Evolutionary conservation across 1,140 invertebrate species (phyloP).

Genomic region (Eriocheir sinensis): DNA sequence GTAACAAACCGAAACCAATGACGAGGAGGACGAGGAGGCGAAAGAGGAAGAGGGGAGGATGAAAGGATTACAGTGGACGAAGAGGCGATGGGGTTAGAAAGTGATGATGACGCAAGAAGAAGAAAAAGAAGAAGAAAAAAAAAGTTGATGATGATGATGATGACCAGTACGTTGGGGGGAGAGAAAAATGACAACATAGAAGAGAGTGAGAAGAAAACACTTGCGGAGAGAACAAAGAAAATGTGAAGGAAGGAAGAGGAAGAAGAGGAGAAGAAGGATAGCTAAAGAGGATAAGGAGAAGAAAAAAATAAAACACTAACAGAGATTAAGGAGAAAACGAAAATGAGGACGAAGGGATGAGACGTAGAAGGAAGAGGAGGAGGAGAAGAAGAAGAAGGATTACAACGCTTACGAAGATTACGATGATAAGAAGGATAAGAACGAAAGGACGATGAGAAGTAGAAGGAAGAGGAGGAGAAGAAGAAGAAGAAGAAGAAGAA

Average conservation of each 20-base stretch:
- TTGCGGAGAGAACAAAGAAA: no score
- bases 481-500: no score
- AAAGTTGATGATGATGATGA: neutral
- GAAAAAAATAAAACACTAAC: neutral
- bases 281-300: neutral
- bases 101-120: neutral
- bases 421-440: no score
- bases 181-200: neutral
- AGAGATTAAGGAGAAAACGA: neutral
- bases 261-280: neutral
- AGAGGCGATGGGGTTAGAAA: neutral
- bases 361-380: neutral
- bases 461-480: no score
- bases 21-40: neutral
- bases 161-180: neutral
- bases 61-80: neutral
- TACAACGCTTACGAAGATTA: no score
- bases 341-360: neutral
- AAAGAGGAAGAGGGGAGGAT: neutral
- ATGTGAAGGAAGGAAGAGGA: neutral
- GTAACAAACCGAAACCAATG: neutral
- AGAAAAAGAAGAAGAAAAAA: neutral
- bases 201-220: neutral
- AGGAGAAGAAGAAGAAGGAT: no score
- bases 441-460: no score